phyloP scores from a whole-genome alignment of 2,888 invertebrate species.

The Carterocephalus palaemon region DNA sequence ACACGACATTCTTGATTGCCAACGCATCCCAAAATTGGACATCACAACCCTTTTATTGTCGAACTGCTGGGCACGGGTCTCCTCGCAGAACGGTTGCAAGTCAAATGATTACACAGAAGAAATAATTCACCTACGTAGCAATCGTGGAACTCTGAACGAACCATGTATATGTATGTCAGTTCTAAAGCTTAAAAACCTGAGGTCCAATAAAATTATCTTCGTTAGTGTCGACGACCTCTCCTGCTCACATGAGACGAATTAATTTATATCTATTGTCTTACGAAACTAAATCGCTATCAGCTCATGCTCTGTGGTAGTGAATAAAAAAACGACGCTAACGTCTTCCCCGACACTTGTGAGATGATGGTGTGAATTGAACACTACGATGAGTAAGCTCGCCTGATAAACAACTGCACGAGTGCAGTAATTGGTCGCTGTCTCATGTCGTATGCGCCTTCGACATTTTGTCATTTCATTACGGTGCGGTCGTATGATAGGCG shows the following conservation, averaged over 20 bases:
- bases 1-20: slow-evolving; percentile 4
- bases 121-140: too few species aligned
- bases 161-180: too few species aligned
- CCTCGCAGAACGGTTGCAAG: too few species aligned
- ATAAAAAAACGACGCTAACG: slow-evolving; percentile 62
- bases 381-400: slow-evolving; percentile 70
- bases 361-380: slow-evolving; percentile 77
- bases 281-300: background rate
- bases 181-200: too few species aligned
- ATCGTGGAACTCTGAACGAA: too few species aligned
- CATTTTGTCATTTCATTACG: slow-evolving; percentile 47
- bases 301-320: background rate
- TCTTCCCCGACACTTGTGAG: slow-evolving; percentile 66
- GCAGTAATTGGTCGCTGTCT: slow-evolving; percentile 67
- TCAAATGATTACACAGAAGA: too few species aligned
- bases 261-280: background rate
- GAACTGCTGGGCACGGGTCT: too few species aligned
- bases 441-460: slow-evolving; percentile 45
- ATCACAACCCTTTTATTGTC: too few species aligned
- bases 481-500: slow-evolving; percentile 20
- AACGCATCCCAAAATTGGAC: too few species aligned
- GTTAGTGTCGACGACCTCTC: slow-evolving; percentile 14
- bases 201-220: background rate
- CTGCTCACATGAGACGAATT: too few species aligned
- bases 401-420: slow-evolving; percentile 70